phyloP scores from a whole-genome alignment of 2,113 vertebrate species.

The Brachypteracias leptosomus region DNA sequence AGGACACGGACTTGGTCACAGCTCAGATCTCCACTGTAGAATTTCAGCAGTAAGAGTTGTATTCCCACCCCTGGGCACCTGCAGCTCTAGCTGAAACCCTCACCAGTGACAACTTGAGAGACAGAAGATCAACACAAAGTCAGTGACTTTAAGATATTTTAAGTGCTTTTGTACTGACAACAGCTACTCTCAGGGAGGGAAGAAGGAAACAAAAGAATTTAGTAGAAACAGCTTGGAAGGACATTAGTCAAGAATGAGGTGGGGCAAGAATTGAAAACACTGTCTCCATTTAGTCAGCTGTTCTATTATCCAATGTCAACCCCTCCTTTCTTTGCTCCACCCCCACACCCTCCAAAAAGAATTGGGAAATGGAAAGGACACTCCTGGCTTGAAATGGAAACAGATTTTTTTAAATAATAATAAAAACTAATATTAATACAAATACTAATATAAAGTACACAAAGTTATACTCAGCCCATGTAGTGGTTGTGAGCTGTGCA shows the following conservation, averaged over 20 bases:
- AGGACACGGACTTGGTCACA: not conserved
- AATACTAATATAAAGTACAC: too few relatives aligned
- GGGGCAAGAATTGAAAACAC: not conserved
- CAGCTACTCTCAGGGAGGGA: not conserved
- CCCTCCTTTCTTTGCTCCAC: too few relatives aligned
- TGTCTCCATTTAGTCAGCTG: too few relatives aligned
- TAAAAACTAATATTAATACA: too few relatives aligned
- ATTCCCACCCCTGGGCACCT: not conserved
- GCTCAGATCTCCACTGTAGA: conserved; percentile 20
- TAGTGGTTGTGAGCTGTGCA: too few relatives aligned
- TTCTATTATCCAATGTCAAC: too few relatives aligned
- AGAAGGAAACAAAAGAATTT: not conserved
- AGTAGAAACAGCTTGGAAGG: not conserved
- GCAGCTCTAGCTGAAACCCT: not conserved
- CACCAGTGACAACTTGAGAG: not conserved
- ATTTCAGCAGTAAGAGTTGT: conserved; percentile 35
- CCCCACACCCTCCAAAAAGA: too few relatives aligned
- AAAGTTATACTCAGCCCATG: too few relatives aligned
- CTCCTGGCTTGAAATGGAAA: too few relatives aligned
- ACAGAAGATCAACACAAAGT: not conserved
- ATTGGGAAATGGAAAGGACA: too few relatives aligned
- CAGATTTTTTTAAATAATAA: too few relatives aligned
- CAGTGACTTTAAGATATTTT: not conserved
- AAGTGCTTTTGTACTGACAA: not conserved
- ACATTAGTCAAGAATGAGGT: not conserved